A percentile compares a stretch with the other conserved stretches of the same genome.
These are phyloP conservation scores for Harpegnathos saltator DNA, from an alignment of 1,140 invertebrate genomes.

Conservation along the genomic window DNA sequence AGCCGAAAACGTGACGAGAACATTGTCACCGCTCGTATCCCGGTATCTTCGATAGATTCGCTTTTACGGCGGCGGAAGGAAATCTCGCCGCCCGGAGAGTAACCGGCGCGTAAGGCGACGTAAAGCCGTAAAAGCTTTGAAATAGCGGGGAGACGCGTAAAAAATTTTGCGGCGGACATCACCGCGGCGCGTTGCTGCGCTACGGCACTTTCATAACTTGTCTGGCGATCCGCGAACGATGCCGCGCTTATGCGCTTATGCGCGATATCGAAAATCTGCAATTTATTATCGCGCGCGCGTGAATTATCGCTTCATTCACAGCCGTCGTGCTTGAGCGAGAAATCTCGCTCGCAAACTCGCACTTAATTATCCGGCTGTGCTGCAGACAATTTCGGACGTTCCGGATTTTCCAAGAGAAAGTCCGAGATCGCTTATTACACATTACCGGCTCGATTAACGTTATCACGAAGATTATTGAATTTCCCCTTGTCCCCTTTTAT, in stretches of 20 bases:
- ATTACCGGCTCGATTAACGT: too few species aligned
- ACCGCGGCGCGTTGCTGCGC: neutral
- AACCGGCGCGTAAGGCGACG: neutral
- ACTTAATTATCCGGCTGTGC: constrained; percentile 4
- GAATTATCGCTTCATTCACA: neutral
- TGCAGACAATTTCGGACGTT: too few species aligned
- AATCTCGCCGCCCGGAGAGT: constrained; percentile 29
- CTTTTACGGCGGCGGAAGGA: constrained; percentile 32
- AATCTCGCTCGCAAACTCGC: neutral
- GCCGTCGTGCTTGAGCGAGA: neutral
- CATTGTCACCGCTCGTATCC: constrained; percentile 51
- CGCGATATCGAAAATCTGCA: constrained; percentile 16
- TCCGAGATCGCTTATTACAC: too few species aligned
- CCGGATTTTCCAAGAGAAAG: too few species aligned
- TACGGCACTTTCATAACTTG: constrained; percentile 27
- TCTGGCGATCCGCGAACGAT: neutral
- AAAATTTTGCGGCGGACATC: constrained; percentile 27
- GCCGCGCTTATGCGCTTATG: neutral
- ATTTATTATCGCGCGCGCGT: constrained; percentile 5
- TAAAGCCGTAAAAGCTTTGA: neutral
- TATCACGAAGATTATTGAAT: too few species aligned
- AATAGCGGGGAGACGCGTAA: neutral
- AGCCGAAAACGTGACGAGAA: constrained; percentile 73
- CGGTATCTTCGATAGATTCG: constrained; percentile 13
- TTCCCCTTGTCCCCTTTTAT: too few species aligned